Evolutionary conservation across 2,797 vertebrate species (phyloP).

Genomic region (Spinus olivaceus): DNA sequence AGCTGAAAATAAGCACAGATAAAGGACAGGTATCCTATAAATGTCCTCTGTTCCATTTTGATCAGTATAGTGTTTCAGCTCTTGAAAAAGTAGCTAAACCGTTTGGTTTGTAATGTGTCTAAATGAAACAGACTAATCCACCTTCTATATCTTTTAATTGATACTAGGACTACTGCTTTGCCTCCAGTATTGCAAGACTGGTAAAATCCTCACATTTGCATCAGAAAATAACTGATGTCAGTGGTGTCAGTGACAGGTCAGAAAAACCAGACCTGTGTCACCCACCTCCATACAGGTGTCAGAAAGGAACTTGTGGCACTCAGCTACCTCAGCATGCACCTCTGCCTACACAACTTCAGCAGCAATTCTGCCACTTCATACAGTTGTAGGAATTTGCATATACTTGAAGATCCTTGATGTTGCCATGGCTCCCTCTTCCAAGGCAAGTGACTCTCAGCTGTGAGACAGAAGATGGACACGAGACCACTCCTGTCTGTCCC

Average conservation of each 20-base stretch:
- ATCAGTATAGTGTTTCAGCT: neutral
- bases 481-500: neutral
- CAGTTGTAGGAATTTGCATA: neutral
- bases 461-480: neutral
- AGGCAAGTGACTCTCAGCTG: neutral
- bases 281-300: fast-evolving
- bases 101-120: neutral
- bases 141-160: neutral
- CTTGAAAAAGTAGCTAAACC: neutral
- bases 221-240: neutral
- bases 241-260: neutral
- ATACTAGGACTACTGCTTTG: neutral
- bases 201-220: neutral
- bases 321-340: neutral
- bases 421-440: neutral
- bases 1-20: neutral
- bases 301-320: neutral
- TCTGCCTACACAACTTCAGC: neutral
- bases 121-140: neutral
- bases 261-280: neutral
- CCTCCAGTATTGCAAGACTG: neutral
- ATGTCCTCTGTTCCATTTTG: neutral
- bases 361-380: neutral
- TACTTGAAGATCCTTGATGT: neutral
- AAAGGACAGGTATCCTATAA: neutral